A percentile compares a stretch with the other conserved stretches of the same genome.
Evolutionary conservation across 2,113 vertebrate species (phyloP).

Genomic region (Rhinogobius similis): DNA sequence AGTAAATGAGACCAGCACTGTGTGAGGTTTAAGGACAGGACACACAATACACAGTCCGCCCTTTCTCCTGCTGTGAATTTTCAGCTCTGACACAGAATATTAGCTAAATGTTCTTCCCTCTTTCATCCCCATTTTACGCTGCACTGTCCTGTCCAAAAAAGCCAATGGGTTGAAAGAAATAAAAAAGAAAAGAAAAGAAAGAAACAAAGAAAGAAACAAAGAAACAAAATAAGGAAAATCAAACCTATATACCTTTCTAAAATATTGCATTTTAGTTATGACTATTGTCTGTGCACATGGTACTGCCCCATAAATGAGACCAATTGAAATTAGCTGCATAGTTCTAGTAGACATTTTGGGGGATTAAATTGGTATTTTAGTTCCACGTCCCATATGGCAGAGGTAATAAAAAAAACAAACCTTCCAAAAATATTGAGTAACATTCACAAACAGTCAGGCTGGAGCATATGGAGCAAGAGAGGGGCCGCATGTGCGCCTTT

Average conservation of each 20-base stretch:
- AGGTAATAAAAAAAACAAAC: constrained; percentile 16
- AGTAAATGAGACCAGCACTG: constrained; percentile 41
- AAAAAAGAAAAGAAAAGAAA: too few species aligned
- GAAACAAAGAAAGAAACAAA: too few species aligned
- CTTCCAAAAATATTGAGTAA: background rate
- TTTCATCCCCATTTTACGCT: too few species aligned
- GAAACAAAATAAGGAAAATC: too few species aligned
- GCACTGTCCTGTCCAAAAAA: too few species aligned
- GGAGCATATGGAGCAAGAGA: constrained; percentile 32
- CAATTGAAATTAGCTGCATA: background rate
- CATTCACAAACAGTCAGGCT: constrained; percentile 36
- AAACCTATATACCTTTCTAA: too few species aligned
- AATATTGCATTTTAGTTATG: too few species aligned
- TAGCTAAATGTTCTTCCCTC: too few species aligned
- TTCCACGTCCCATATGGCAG: constrained; percentile 17
- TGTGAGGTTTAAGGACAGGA: constrained; percentile 23
- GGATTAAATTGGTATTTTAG: constrained; percentile 14
- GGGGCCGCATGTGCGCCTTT: constrained; percentile 39
- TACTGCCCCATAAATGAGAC: background rate
- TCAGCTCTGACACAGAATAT: too few species aligned
- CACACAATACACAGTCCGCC: constrained; percentile 7
- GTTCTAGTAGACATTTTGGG: constrained; percentile 1
- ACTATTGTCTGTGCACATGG: background rate
- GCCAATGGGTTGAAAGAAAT: too few species aligned
- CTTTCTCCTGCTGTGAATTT: background rate